Conservation (phyloP, 2,888 invertebrate genomes). For the Limnephilus marmoratus region DNA sequence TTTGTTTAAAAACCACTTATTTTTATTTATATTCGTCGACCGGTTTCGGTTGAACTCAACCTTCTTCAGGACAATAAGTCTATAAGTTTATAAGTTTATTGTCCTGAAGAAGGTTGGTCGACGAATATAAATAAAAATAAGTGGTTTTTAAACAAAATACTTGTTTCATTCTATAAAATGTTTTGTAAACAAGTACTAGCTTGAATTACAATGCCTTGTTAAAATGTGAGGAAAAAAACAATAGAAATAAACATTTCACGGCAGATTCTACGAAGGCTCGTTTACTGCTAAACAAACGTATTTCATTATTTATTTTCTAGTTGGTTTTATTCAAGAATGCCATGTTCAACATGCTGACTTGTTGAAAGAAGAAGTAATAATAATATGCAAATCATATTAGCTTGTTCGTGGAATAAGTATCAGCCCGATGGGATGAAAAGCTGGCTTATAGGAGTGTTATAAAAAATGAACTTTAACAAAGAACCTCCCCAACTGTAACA, state of each 20-base stretch:
- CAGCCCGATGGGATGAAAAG: neutral
- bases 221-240: neutral
- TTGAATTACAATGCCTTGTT: neutral
- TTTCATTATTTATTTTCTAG: neutral
- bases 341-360: neutral
- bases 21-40: too few relatives aligned
- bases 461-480: neutral
- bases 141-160: too few relatives aligned
- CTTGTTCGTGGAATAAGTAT: neutral
- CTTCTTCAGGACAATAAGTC: too few relatives aligned
- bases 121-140: too few relatives aligned
- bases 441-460: neutral
- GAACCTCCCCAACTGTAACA: neutral
- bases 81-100: too few relatives aligned
- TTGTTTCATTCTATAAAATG: too few relatives aligned
- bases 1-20: too few relatives aligned
- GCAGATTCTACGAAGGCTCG: neutral
- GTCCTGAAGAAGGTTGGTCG: too few relatives aligned
- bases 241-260: neutral
- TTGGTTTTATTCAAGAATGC: neutral
- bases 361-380: neutral
- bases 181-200: neutral
- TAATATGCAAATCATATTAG: neutral
- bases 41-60: too few relatives aligned
- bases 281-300: neutral